A percentile compares a stretch with the other conserved stretches of the same genome.
Conservation (phyloP, 1,140 invertebrate genomes). For the Drosophila rhopaloa region DNA sequence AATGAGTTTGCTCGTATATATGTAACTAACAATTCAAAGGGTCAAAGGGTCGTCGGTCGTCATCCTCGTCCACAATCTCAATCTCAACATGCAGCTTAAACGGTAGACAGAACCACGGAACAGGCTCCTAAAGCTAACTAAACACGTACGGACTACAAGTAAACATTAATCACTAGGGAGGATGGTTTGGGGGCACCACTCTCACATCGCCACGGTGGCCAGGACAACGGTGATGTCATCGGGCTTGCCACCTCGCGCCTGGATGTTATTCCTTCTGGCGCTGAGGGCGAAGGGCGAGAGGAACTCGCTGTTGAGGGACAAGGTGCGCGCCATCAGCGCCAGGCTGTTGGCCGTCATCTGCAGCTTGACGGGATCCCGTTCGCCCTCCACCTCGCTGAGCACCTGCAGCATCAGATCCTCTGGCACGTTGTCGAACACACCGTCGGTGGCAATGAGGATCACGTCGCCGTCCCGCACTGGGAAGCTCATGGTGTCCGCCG, state of each 20-base stretch:
- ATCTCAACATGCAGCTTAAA: slow-evolving; percentile 77
- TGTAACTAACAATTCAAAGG: slow-evolving; percentile 67
- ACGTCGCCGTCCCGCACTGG: slow-evolving; percentile 97
- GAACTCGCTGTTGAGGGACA: slow-evolving; percentile 97
- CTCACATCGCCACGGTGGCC: slow-evolving; percentile 93
- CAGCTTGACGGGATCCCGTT: slow-evolving; percentile 89
- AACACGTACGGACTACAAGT: slow-evolving; percentile 73
- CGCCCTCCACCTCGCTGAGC: slow-evolving; percentile 86
- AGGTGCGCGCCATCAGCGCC: slow-evolving; percentile 95
- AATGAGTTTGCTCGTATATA: slow-evolving; percentile 39
- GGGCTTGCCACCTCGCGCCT: slow-evolving; percentile 97
- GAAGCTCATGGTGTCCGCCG: slow-evolving; percentile 95
- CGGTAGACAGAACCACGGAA: slow-evolving; percentile 71
- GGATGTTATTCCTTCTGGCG: slow-evolving; percentile 96
- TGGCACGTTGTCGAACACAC: slow-evolving; percentile 98
- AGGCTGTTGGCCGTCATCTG: slow-evolving; percentile 97
- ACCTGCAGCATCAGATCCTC: slow-evolving; percentile 90
- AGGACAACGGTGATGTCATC: slow-evolving; percentile 99
- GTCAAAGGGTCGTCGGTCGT: slow-evolving; percentile 16
- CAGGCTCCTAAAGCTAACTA: slow-evolving; percentile 73
- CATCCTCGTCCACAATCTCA: slow-evolving; percentile 35
- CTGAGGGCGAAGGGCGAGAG: slow-evolving; percentile 98
- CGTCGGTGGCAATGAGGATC: slow-evolving; percentile 97
- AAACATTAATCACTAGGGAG: slow-evolving; percentile 68
- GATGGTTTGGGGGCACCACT: slow-evolving; percentile 11